A percentile compares a stretch with the other conserved stretches of the same genome.
Conservation (phyloP, 2,797 vertebrate species). For the Pantherophis vulpinus region DNA sequence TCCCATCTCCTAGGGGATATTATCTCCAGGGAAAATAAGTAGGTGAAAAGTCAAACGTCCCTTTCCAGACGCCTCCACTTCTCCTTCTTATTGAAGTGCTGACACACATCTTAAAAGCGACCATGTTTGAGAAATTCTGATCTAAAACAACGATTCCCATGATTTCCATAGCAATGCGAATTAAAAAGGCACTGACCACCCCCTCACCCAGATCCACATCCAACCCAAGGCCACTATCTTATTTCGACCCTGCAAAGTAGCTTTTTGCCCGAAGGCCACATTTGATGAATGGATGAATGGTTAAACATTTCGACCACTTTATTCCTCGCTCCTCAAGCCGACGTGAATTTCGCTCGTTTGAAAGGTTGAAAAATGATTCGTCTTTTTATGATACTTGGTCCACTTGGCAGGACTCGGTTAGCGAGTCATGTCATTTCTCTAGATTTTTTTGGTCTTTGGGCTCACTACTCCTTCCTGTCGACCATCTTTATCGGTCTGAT, state of each 20-base stretch:
- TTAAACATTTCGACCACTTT: not conserved
- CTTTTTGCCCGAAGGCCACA: not conserved
- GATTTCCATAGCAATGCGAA: not conserved
- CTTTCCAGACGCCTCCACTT: no score
- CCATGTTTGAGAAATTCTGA: not conserved
- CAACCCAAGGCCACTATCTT: not conserved
- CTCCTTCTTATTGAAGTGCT: no score
- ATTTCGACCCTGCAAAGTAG: not conserved
- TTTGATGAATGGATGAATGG: not conserved
- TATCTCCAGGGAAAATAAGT: no score
- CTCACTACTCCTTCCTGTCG: not conserved
- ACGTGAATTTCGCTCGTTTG: not conserved
- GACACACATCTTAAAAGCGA: not conserved
- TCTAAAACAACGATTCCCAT: not conserved
- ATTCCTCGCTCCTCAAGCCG: not conserved
- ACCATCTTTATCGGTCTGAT: not conserved
- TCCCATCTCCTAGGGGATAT: no score
- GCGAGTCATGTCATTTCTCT: not conserved
- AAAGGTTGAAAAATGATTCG: no score
- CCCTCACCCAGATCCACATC: not conserved
- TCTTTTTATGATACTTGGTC: not conserved
- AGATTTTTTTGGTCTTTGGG: not conserved
- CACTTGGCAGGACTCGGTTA: not conserved
- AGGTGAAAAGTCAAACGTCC: no score
- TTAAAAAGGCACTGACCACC: not conserved